Percentiles rank a stretch among this genome's conserved stretches.
These are phyloP conservation scores for Orchestes rusci DNA, from an alignment of 2,888 invertebrate genomes.

Conservation along the genomic window DNA sequence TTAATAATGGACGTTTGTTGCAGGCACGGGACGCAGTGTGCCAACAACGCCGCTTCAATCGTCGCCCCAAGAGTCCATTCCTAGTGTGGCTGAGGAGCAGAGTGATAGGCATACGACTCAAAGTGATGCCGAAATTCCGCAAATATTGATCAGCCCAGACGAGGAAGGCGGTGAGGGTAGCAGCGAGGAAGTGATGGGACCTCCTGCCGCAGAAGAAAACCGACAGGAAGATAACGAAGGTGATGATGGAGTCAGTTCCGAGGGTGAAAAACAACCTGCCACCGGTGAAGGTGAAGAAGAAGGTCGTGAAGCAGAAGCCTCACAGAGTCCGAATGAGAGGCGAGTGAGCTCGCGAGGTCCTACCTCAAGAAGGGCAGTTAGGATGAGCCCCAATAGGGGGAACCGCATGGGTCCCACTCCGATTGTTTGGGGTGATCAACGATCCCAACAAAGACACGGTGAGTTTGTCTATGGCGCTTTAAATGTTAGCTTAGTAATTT, in stretches of 20 bases:
- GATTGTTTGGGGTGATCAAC: slow-evolving; percentile 53
- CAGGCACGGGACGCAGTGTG: slow-evolving; percentile 58
- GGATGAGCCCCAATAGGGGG: slow-evolving; percentile 26
- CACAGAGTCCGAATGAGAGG: slow-evolving; percentile 52
- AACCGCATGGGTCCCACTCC: slow-evolving; percentile 50
- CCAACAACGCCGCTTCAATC: slow-evolving; percentile 61
- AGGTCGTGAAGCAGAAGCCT: slow-evolving; percentile 75
- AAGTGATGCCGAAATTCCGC: slow-evolving; percentile 37
- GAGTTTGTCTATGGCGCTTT: background rate
- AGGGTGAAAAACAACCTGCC: slow-evolving; percentile 54
- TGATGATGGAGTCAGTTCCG: slow-evolving; percentile 51
- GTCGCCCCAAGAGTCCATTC: slow-evolving; percentile 50
- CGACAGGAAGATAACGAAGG: slow-evolving; percentile 38
- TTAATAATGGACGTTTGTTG: slow-evolving; percentile 30
- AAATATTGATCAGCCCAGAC: slow-evolving; percentile 38
- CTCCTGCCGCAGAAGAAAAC: slow-evolving; percentile 36
- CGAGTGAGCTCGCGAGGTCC: slow-evolving; percentile 39
- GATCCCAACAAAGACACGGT: slow-evolving; percentile 33
- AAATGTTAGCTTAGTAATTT: background rate
- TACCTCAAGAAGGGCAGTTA: slow-evolving; percentile 31
- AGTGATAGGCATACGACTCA: slow-evolving; percentile 32
- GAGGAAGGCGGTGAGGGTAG: slow-evolving; percentile 44
- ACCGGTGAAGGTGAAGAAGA: slow-evolving; percentile 55
- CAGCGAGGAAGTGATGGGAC: slow-evolving; percentile 40
- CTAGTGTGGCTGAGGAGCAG: slow-evolving; percentile 34